Evolutionary conservation across 2,888 invertebrate species (phyloP).

Genomic region (Oeneis ivallda): DNA sequence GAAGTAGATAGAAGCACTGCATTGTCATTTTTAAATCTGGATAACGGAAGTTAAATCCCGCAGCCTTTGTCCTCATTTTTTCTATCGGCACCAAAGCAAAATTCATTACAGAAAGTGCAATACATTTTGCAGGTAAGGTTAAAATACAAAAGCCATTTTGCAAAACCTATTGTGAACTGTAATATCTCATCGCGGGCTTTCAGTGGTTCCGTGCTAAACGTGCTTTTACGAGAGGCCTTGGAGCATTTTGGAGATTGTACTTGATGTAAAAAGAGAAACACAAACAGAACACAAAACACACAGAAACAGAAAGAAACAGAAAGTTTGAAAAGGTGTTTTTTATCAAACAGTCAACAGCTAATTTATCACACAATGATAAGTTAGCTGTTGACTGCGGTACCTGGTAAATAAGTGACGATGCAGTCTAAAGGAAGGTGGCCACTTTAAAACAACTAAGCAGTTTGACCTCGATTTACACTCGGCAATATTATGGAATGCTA

Average conservation of each 20-base stretch:
- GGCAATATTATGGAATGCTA: no score
- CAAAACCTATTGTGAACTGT: conserved; percentile 25
- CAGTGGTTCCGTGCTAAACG: conserved; percentile 19
- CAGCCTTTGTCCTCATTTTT: conserved; percentile 12
- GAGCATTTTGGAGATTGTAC: neutral
- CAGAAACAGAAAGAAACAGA: no score
- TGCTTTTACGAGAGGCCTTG: neutral
- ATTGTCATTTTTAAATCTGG: conserved; percentile 14
- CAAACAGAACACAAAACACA: no score
- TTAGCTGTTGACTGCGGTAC: no score
- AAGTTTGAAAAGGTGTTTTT: no score
- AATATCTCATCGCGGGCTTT: conserved; percentile 30
- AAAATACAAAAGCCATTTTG: conserved; percentile 29
- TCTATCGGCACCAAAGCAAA: conserved; percentile 22
- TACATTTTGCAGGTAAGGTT: conserved; percentile 20
- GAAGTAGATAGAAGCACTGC: conserved; percentile 4
- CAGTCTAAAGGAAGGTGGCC: no score
- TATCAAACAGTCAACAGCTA: no score
- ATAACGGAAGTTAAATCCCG: conserved; percentile 19
- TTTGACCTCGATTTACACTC: no score
- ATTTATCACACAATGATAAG: no score
- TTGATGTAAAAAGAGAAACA: neutral
- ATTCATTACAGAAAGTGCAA: conserved; percentile 29
- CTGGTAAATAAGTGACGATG: no score
- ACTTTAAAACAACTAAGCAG: no score